These are phyloP conservation scores for Lethenteron camtschaticum DNA, from an alignment of 2,113 vertebrate genomes.

Conservation along the genomic window DNA sequence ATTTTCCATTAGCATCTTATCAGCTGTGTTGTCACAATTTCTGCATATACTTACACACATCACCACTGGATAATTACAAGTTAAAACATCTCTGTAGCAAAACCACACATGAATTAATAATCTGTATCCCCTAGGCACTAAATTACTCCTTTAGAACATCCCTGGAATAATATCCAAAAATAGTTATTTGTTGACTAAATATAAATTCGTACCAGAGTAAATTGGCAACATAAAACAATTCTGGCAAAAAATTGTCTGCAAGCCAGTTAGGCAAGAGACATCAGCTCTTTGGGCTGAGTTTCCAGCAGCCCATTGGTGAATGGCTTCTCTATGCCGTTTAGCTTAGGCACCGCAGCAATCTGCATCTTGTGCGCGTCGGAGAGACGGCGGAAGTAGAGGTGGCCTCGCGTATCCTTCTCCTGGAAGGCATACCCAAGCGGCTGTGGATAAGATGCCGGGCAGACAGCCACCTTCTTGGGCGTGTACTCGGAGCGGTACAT, in stretches of 20 bases:
- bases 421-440: slow-evolving; percentile 15
- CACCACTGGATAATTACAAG: too few species aligned
- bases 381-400: slow-evolving; percentile 16
- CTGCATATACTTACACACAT: too few species aligned
- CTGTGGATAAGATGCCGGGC: slow-evolving; percentile 16
- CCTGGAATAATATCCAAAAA: too few species aligned
- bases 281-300: slow-evolving; percentile 1
- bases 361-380: slow-evolving; percentile 5
- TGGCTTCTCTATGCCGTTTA: slow-evolving; percentile 8
- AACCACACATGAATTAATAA: too few species aligned
- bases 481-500: slow-evolving; percentile 16
- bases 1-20: too few species aligned
- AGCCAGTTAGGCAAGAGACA: slow-evolving; percentile 6
- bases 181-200: background rate
- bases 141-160: too few species aligned
- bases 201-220: background rate
- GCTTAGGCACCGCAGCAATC: background rate
- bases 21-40: too few species aligned
- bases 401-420: slow-evolving; percentile 14
- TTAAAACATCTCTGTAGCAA: too few species aligned
- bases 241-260: slow-evolving; percentile 6
- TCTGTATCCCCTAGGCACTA: too few species aligned
- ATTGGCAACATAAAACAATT: slow-evolving; percentile 11
- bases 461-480: slow-evolving; percentile 13
- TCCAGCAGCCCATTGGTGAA: background rate